A percentile compares a stretch with the other conserved stretches of the same genome.
Evolutionary conservation across 2,888 invertebrate species (phyloP).

Genomic region (Ellobium chinense): DNA sequence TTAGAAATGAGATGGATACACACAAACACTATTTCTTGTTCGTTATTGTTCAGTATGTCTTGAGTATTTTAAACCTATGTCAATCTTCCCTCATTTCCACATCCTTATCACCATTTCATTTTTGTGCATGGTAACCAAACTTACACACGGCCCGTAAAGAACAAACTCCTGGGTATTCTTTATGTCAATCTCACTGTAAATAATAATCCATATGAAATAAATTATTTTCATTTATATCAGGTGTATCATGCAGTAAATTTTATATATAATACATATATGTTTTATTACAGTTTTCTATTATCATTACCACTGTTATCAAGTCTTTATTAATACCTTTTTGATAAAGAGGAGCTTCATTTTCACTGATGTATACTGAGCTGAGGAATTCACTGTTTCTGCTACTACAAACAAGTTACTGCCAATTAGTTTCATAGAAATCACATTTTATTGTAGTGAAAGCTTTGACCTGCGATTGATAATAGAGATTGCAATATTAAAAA

Average conservation of each 20-base stretch:
- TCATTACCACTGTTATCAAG: neutral
- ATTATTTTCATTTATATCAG: slow-evolving; percentile 14
- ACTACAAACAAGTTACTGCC: neutral
- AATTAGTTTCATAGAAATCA: too few species aligned
- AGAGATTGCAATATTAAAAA: too few species aligned
- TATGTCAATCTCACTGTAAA: slow-evolving; percentile 11
- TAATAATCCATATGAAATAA: slow-evolving; percentile 14
- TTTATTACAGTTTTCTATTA: neutral
- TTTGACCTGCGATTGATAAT: neutral
- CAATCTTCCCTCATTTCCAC: too few species aligned
- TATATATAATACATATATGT: neutral
- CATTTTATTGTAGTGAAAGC: neutral
- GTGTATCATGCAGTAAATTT: neutral
- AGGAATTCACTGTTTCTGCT: neutral
- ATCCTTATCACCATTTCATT: too few species aligned
- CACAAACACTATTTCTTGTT: too few species aligned
- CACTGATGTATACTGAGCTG: neutral
- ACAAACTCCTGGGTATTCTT: slow-evolving; percentile 11
- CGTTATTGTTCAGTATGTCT: too few species aligned
- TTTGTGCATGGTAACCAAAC: neutral
- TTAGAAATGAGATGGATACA: too few species aligned
- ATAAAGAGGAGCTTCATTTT: neutral
- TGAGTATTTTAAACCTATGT: too few species aligned
- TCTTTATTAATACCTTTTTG: neutral
- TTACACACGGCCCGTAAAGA: neutral